A percentile compares a stretch with the other conserved stretches of the same genome.
phyloP scores from a whole-genome alignment of 2,113 vertebrate species.

The Scophthalmus maximus region DNA sequence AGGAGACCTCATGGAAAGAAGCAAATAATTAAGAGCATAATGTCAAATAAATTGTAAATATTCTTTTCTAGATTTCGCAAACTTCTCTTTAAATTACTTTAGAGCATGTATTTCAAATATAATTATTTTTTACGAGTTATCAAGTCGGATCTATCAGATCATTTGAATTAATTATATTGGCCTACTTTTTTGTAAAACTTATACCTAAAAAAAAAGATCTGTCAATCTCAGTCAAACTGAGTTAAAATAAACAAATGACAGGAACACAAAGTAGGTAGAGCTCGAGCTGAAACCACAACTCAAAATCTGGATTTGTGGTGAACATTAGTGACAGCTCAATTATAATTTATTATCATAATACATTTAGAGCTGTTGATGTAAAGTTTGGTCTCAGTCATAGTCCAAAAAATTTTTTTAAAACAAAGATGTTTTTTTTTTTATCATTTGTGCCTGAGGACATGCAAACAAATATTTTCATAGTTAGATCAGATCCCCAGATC shows the following conservation, averaged over 20 bases:
- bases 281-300: neutral
- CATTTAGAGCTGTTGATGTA: too few relatives aligned
- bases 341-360: too few relatives aligned
- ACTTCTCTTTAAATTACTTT: neutral
- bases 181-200: too few relatives aligned
- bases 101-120: neutral
- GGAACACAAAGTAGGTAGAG: neutral
- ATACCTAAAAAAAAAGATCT: too few relatives aligned
- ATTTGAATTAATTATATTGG: neutral
- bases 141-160: neutral
- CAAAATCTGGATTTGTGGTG: too few relatives aligned
- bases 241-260: neutral
- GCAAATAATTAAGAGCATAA: slow-evolving; percentile 17
- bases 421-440: neutral
- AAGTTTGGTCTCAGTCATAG: too few relatives aligned
- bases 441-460: too few relatives aligned
- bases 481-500: too few relatives aligned
- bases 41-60: neutral
- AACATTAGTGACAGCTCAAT: too few relatives aligned
- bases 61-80: neutral
- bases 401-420: neutral
- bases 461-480: too few relatives aligned
- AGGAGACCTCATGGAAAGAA: neutral
- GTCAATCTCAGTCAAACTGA: neutral
- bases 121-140: neutral